Conservation (phyloP, 2,797 vertebrate genomes). For the Myiotriccus ornatus region DNA sequence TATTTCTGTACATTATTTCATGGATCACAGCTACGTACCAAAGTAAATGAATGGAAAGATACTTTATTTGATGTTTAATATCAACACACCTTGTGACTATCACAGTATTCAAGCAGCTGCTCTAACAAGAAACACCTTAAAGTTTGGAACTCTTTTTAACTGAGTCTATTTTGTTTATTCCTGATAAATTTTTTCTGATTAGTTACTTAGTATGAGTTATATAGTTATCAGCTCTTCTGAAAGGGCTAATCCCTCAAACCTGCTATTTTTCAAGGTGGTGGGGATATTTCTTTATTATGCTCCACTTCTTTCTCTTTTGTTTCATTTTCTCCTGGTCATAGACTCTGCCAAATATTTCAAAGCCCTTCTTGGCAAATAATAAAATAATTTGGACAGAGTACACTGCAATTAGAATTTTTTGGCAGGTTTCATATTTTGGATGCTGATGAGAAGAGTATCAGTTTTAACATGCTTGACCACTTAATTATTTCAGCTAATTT, state of each 20-base stretch:
- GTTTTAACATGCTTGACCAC: slow-evolving; percentile 43
- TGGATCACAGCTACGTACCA: neutral
- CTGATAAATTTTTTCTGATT: slow-evolving; percentile 31
- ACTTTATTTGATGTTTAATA: neutral
- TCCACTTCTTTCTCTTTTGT: slow-evolving; percentile 54
- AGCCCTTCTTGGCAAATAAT: slow-evolving; percentile 64
- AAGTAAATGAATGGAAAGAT: neutral
- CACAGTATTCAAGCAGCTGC: neutral
- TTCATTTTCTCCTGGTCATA: slow-evolving; percentile 63
- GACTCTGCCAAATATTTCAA: slow-evolving; percentile 69
- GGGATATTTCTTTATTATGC: neutral
- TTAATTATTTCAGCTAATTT: slow-evolving; percentile 35
- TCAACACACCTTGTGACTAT: neutral
- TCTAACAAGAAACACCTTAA: slow-evolving; percentile 24
- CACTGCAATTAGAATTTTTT: slow-evolving; percentile 70
- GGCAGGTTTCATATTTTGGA: slow-evolving; percentile 61
- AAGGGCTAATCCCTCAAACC: neutral
- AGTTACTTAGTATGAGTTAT: slow-evolving; percentile 34
- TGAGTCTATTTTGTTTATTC: neutral
- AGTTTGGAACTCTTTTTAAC: neutral
- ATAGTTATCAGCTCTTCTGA: slow-evolving; percentile 33
- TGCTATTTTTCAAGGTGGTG: slow-evolving; percentile 4
- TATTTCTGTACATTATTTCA: neutral
- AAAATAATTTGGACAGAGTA: slow-evolving; percentile 70
- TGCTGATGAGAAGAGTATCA: slow-evolving; percentile 59